Conservation (phyloP, 2,797 vertebrate genomes). For the Pygocentrus nattereri region DNA sequence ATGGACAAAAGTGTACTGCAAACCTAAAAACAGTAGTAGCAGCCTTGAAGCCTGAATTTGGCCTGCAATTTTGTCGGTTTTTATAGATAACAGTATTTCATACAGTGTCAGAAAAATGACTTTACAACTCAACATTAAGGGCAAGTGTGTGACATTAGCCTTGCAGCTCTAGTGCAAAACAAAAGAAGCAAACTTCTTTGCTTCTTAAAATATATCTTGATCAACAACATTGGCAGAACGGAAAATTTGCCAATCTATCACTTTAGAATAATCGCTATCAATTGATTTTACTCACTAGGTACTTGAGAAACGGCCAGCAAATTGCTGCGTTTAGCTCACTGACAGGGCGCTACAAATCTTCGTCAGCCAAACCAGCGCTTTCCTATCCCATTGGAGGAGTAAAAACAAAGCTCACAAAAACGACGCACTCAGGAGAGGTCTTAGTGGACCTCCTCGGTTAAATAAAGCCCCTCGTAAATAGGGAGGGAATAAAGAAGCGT, state of each 20-base stretch:
- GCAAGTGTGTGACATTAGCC: neutral
- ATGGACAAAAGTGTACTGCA: neutral
- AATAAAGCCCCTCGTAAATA: slow-evolving; percentile 39
- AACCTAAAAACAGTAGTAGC: neutral
- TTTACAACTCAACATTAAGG: too few relatives aligned
- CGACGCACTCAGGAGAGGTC: neutral
- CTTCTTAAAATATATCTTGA: neutral
- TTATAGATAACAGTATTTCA: too few relatives aligned
- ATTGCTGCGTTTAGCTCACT: neutral
- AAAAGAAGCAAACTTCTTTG: neutral
- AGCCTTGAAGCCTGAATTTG: neutral
- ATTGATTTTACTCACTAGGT: neutral
- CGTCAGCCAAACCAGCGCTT: neutral
- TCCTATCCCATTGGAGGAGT: neutral
- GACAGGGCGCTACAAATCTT: slow-evolving; percentile 1
- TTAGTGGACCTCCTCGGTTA: neutral
- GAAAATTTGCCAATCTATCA: neutral
- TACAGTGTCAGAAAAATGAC: too few relatives aligned
- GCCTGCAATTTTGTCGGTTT: too few relatives aligned
- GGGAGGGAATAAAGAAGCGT: slow-evolving; percentile 23
- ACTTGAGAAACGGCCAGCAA: neutral
- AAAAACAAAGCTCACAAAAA: slow-evolving; percentile 12
- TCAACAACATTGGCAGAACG: neutral
- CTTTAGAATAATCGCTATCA: too few relatives aligned
- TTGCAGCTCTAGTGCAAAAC: neutral